Base-by-base conservation (phyloP, 2,888 invertebrate genomes). In the Lydus trimaculatus region DNA sequence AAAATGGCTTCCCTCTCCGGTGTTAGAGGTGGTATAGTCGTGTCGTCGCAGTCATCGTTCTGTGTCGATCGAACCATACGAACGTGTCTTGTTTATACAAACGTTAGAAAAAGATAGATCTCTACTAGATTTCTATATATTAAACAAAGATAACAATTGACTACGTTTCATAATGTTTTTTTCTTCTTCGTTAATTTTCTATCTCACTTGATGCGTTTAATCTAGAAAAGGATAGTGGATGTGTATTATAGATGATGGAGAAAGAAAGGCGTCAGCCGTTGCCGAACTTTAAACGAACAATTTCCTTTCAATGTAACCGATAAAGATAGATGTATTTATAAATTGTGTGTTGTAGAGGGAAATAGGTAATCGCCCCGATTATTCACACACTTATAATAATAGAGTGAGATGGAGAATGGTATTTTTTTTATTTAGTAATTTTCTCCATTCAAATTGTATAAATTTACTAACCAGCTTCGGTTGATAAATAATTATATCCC, bases 1-100 rank as follows among this genome's bases (percentile, higher is more conserved):
- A 83, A 83, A 81, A 83, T 83, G 83, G 83, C 83, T 81, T 82
- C 82, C 80, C 73, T 71, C 63, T 73, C 17, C 43, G 43, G 36
- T 36, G 36, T 36, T 4, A 72, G 75, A 75, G 74, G 73, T 78
- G 74, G 0, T 60, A 59, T 64, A 68, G 69, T 69, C 69, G 69
- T n/a, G n/a, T n/a, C 69, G 71, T 67, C 73, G 72, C 66, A 67
- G 62, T 64, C 43, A 48, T 25, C 62, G 31, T 52, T n/a, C n/a
- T 58, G 66, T 48, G 65, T 63, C 71, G 73, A 74, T 74, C 74
- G 74, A 74, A 73, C 64, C 52, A 67, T 63, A 67, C 63, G 66
- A 72, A 71, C 72, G 70, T 68, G 66, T 70, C 72, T 69, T 72
- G 69, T 73, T 72, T 72, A n/a, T n/a, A 73, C 72, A 66, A 67